phyloP scores from a whole-genome alignment of 2,888 invertebrate species.

The Macropis europaea region DNA sequence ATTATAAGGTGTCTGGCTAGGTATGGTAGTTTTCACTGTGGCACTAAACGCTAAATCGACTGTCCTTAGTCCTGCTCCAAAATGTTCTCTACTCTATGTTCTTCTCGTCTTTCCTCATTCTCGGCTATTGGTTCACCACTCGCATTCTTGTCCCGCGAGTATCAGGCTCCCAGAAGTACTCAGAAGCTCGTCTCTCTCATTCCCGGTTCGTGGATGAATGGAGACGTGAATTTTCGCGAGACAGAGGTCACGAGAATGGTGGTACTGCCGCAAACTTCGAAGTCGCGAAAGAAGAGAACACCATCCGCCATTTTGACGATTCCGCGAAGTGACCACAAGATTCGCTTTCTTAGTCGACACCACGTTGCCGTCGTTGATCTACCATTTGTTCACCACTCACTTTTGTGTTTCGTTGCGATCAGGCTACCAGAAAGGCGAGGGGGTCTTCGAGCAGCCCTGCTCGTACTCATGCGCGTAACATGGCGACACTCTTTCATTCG shows the following conservation, averaged over 20 bases:
- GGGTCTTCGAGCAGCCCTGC: slow-evolving; percentile 12
- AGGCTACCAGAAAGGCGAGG: slow-evolving; percentile 53
- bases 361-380: slow-evolving; percentile 61
- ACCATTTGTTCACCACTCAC: slow-evolving; percentile 73
- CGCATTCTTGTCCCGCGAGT: slow-evolving; percentile 67
- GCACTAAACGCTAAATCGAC: no score
- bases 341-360: slow-evolving; percentile 55
- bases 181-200: neutral
- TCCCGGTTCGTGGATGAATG: neutral
- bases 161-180: slow-evolving; percentile 62
- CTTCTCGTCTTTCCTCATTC: slow-evolving; percentile 56
- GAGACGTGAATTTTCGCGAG: neutral
- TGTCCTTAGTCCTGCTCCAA: no score
- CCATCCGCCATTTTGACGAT: slow-evolving; percentile 28
- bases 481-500: neutral
- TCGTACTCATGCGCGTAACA: neutral
- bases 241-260: neutral
- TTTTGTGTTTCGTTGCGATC: slow-evolving; percentile 62
- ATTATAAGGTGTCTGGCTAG: no score
- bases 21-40: no score
- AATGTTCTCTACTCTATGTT: slow-evolving; percentile 27
- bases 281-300: slow-evolving; percentile 6
- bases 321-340: slow-evolving; percentile 11
- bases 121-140: slow-evolving; percentile 73
- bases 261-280: neutral